Evolutionary conservation across 2,888 invertebrate genomes (phyloP).

Genomic region (Tanytarsus gracilentus): DNA sequence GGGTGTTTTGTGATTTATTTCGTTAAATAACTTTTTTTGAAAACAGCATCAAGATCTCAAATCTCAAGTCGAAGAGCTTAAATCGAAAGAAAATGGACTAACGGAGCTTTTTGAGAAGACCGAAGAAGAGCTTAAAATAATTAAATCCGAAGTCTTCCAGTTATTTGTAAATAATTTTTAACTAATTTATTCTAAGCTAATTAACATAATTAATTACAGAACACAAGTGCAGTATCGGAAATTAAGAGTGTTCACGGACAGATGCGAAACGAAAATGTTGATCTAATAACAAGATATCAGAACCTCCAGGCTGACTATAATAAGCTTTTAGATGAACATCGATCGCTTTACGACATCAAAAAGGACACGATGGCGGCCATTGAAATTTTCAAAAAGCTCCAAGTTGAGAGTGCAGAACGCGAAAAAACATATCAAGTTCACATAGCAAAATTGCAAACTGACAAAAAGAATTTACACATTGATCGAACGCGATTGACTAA

Average conservation of each 20-base stretch:
- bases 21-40: neutral
- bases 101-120: conserved; percentile 8
- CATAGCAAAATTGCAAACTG: conserved; percentile 3
- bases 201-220: conserved; percentile 5
- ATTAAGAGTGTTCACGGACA: conserved; percentile 13
- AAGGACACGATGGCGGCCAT: conserved; percentile 26
- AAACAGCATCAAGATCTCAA: neutral
- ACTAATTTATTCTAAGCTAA: neutral
- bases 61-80: neutral
- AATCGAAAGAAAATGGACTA: conserved; percentile 5
- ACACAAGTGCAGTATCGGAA: conserved; percentile 10
- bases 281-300: conserved; percentile 12
- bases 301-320: neutral
- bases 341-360: conserved; percentile 9
- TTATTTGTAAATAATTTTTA: conserved; percentile 12
- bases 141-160: conserved; percentile 19
- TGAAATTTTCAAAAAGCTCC: conserved; percentile 23
- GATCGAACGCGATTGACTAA: conserved; percentile 22
- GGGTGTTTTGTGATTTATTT: neutral
- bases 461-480: conserved; percentile 15
- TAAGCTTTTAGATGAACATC: conserved; percentile 20
- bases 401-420: conserved; percentile 9
- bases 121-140: conserved; percentile 22
- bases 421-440: conserved; percentile 16
- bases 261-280: conserved; percentile 6